Evolutionary conservation across 2,888 invertebrate genomes (phyloP).

Genomic region (Spisula solida): DNA sequence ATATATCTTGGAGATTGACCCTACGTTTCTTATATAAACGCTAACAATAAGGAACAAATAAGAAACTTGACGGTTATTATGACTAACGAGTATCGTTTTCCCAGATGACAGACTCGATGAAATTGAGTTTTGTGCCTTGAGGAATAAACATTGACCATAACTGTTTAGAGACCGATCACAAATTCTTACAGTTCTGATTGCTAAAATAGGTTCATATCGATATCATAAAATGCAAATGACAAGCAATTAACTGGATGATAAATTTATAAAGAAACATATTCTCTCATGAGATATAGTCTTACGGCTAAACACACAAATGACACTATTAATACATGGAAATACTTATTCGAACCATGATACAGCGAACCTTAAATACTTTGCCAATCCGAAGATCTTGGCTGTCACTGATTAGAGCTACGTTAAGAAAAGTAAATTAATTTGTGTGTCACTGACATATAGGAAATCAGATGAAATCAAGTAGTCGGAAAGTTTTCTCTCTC

Average conservation of each 20-base stretch:
- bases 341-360: not conserved
- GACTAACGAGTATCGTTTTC: not conserved
- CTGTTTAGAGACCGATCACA: not conserved
- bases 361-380: not conserved
- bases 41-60: not conserved
- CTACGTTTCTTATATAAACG: too few relatives aligned
- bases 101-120: not conserved
- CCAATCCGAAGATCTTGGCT: not conserved
- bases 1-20: not conserved
- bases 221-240: constrained; percentile 40
- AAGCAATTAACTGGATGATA: constrained; percentile 40
- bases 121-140: not conserved
- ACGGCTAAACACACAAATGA: not conserved
- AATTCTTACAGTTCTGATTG: not conserved
- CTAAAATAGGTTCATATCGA: constrained; percentile 15
- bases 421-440: constrained; percentile 41
- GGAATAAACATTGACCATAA: constrained; percentile 9
- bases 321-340: not conserved
- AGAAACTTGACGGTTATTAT: not conserved
- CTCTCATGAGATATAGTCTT: not conserved
- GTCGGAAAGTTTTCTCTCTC: not conserved
- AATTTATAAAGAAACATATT: constrained; percentile 29
- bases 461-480: constrained; percentile 21
- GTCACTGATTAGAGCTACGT: constrained; percentile 19
- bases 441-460: constrained; percentile 18